Conservation (phyloP, 2,888 invertebrate species). For the Elysia crispata region DNA sequence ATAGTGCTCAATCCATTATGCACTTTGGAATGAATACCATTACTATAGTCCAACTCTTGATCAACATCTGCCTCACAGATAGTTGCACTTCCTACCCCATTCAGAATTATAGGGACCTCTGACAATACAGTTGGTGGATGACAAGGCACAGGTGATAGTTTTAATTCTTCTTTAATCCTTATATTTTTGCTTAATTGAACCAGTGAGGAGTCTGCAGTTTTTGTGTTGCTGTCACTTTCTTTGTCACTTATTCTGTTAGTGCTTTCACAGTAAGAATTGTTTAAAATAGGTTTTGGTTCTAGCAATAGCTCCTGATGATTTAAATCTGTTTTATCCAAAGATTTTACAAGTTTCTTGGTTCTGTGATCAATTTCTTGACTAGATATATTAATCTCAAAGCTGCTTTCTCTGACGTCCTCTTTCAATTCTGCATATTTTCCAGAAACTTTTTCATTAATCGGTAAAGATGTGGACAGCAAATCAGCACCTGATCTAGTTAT, state of each 20-base stretch:
- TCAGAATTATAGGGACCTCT: constrained; percentile 40
- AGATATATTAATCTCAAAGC: not conserved
- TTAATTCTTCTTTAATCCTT: constrained; percentile 36
- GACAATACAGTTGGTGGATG: constrained; percentile 38
- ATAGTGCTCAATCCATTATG: constrained; percentile 40
- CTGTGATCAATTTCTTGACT: constrained; percentile 15
- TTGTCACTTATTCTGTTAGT: not conserved
- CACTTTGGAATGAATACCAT: constrained; percentile 29
- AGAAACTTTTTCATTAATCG: too few relatives aligned
- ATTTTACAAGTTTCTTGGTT: not conserved
- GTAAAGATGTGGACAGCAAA: too few relatives aligned
- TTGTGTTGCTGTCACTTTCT: not conserved
- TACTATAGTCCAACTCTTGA: constrained; percentile 36
- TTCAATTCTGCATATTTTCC: not conserved
- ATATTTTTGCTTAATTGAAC: constrained; percentile 28
- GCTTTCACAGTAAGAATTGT: not conserved
- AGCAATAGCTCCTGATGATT: too few relatives aligned
- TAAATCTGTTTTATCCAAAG: too few relatives aligned
- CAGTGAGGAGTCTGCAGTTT: not conserved
- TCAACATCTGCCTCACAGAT: constrained; percentile 27
- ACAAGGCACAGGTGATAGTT: constrained; percentile 29
- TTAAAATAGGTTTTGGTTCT: too few relatives aligned
- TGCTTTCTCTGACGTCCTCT: not conserved
- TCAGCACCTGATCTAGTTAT: too few relatives aligned
- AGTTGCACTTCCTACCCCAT: constrained; percentile 29